Conservation (phyloP, 2,888 invertebrate species). For the Zaprionus obscuricornis region DNA sequence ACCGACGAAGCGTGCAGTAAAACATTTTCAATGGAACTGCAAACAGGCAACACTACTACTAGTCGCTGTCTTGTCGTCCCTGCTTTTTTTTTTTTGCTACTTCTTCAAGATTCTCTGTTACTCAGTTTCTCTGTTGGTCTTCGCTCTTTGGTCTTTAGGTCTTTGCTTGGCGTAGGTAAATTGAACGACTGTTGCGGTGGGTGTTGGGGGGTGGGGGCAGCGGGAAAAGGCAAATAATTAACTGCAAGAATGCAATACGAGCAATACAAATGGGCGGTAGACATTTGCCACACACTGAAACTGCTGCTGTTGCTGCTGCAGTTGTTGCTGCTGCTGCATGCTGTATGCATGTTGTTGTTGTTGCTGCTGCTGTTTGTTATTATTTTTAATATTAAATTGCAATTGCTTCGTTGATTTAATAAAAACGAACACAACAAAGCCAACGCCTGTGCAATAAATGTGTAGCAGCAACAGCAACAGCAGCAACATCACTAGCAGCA, state of each 20-base stretch:
- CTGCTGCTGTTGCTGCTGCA: conserved; percentile 41
- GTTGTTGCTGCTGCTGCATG: conserved; percentile 33
- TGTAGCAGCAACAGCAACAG: conserved; percentile 25
- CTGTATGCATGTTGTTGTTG: conserved; percentile 26
- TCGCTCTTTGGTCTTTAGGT: not conserved
- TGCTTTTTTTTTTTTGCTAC: conserved; percentile 34
- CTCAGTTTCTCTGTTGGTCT: too few relatives aligned
- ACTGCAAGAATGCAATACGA: conserved; percentile 77
- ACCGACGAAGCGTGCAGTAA: conserved; percentile 75
- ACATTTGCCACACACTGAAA: conserved; percentile 25
- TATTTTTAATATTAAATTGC: conserved; percentile 81
- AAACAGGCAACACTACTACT: conserved; percentile 50
- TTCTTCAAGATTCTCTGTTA: too few relatives aligned
- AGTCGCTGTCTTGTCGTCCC: conserved; percentile 45
- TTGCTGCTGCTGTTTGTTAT: conserved; percentile 71
- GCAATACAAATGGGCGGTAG: conserved; percentile 56
- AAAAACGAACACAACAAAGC: conserved; percentile 70
- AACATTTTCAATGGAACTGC: conserved; percentile 75
- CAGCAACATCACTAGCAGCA: conserved; percentile 27
- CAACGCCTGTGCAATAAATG: conserved; percentile 66
- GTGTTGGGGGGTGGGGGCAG: not conserved
- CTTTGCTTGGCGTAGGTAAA: not conserved
- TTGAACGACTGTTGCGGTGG: not conserved
- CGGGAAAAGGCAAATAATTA: conserved; percentile 65
- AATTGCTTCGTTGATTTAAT: conserved; percentile 78